Percentiles rank a stretch among this genome's conserved stretches.
These are phyloP conservation scores for Minunthozetes semirufus DNA, from an alignment of 2,888 invertebrate species.

Conservation along the genomic window DNA sequence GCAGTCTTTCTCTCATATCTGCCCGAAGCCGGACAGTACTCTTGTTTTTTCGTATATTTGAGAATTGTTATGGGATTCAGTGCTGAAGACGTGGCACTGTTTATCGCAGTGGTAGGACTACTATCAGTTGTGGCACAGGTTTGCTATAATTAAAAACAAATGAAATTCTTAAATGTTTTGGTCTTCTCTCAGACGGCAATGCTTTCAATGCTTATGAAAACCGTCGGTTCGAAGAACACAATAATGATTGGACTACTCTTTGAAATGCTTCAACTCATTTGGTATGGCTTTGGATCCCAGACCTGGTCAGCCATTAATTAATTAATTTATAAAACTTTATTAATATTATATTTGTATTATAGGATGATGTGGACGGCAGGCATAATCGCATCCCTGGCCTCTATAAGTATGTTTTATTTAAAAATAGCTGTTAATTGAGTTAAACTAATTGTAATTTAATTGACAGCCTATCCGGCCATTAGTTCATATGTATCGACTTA, in stretches of 20 bases:
- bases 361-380: conserved; percentile 99
- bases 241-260: conserved; percentile 93
- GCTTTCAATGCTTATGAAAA: conserved; percentile 69
- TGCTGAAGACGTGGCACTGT: conserved; percentile 88
- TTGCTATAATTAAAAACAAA: conserved; percentile 35
- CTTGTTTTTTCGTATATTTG: conserved; percentile 98
- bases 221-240: conserved; percentile 88
- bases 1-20: conserved; percentile 96
- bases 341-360: conserved; percentile 50
- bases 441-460: not conserved
- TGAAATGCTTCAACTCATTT: conserved; percentile 92
- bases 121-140: conserved; percentile 93
- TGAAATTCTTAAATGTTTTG: conserved; percentile 1
- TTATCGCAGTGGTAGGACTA: conserved; percentile 93
- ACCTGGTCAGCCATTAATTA: conserved; percentile 61
- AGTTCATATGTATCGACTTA: conserved; percentile 97
- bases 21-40: conserved; percentile 95
- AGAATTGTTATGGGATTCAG: conserved; percentile 95
- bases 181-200: conserved; percentile 54
- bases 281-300: conserved; percentile 94
- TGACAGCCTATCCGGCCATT: conserved; percentile 77
- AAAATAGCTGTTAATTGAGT: conserved; percentile 47
- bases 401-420: conserved; percentile 61
- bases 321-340: not conserved
- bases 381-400: conserved; percentile 86